Percentiles rank a stretch among this genome's conserved stretches.
Evolutionary conservation across 2,797 vertebrate genomes (phyloP).

Genomic region (Bradypodion pumilum): DNA sequence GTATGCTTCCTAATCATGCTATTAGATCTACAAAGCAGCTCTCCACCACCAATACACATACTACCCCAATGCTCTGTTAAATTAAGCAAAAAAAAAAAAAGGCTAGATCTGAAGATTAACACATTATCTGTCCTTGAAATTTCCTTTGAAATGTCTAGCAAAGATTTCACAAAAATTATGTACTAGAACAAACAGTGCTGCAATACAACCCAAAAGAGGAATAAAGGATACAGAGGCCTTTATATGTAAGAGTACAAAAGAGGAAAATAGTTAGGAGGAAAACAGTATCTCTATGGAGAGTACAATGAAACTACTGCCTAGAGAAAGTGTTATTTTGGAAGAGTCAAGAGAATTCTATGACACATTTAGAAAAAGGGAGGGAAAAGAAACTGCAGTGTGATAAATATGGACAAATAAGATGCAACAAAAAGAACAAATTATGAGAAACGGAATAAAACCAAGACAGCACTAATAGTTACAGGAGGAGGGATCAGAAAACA

Average conservation of each 20-base stretch:
- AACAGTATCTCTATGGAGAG: not conserved
- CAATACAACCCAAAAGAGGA: not conserved
- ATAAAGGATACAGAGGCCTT: not conserved
- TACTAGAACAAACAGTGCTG: not conserved
- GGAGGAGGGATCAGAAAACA: not conserved
- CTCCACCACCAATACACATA: not conserved
- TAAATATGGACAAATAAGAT: not conserved
- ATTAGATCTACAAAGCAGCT: not conserved
- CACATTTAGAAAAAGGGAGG: not conserved
- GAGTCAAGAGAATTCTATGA: not conserved
- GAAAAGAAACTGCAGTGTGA: not conserved
- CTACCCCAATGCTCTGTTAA: slow-evolving; percentile 17
- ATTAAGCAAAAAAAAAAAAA: not conserved
- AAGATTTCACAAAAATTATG: not conserved
- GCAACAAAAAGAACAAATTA: no score
- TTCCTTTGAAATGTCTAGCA: not conserved
- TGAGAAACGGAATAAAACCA: not conserved
- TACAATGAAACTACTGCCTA: not conserved
- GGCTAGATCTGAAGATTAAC: not conserved
- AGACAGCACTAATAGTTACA: not conserved
- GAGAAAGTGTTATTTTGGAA: not conserved
- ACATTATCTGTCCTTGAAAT: not conserved
- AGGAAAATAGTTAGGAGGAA: not conserved
- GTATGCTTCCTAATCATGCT: not conserved
- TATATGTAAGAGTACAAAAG: not conserved